Conservation (phyloP, 2,113 vertebrate species). For the Sinocyclocheilus anophthalmus region DNA sequence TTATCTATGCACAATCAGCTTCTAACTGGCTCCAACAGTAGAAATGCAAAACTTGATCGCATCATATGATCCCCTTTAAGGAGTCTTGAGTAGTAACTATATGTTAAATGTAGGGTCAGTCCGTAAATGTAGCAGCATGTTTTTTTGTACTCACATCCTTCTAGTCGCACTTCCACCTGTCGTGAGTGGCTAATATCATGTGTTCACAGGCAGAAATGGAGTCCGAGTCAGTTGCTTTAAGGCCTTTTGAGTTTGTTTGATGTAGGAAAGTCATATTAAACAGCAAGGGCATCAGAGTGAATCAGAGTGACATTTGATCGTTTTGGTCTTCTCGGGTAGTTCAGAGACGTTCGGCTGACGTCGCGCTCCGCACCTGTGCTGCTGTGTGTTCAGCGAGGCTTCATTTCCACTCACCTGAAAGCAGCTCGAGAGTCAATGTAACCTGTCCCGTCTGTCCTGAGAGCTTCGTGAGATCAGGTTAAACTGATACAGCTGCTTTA, state of each 20-base stretch:
- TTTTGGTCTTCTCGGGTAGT: background rate
- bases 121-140: background rate
- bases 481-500: background rate
- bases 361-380: background rate
- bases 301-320: background rate
- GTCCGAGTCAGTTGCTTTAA: background rate
- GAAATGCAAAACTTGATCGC: no score
- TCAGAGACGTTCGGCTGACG: background rate
- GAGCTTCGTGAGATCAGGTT: background rate
- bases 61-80: background rate
- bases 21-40: no score
- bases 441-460: background rate
- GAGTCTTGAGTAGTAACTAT: background rate
- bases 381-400: background rate
- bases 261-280: background rate
- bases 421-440: background rate
- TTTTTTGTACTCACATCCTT: background rate
- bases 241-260: background rate
- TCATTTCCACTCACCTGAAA: slow-evolving; percentile 4
- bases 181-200: background rate
- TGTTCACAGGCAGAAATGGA: background rate
- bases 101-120: no score
- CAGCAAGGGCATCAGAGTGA: background rate
- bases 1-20: no score
- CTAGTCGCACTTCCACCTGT: background rate